Percentiles rank a stretch among this genome's conserved stretches.
phyloP scores from a whole-genome alignment of 2,797 vertebrate genomes.

The Alcedo atthis region DNA sequence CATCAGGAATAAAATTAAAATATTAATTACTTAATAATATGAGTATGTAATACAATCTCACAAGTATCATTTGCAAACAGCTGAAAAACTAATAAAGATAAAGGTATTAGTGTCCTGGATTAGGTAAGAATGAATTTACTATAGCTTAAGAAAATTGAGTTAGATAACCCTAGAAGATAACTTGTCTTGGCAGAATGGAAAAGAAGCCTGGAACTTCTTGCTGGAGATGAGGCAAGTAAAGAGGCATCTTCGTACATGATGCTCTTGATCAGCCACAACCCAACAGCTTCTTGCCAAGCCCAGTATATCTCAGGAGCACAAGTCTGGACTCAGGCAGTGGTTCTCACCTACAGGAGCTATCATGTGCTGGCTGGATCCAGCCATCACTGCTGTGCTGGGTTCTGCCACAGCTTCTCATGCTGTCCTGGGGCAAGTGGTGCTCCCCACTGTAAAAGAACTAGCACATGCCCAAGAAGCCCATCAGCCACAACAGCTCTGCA shows the following conservation, averaged over 20 bases:
- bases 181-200: neutral
- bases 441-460: neutral
- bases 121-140: neutral
- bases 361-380: neutral
- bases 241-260: neutral
- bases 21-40: neutral
- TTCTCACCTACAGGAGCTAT: neutral
- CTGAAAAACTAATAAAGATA: neutral
- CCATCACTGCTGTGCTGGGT: neutral
- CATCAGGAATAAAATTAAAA: neutral
- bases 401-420: neutral
- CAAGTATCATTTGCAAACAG: neutral
- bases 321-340: neutral
- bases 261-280: neutral
- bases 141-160: neutral
- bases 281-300: neutral
- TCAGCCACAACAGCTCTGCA: accelerated
- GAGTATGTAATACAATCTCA: neutral
- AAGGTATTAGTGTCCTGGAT: neutral
- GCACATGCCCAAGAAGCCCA: neutral
- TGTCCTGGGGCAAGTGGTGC: neutral
- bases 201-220: neutral
- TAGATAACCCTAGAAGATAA: neutral
- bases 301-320: neutral
- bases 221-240: neutral